phyloP scores from a whole-genome alignment of 2,888 invertebrate species.

The Caradrina clavipalpis region DNA sequence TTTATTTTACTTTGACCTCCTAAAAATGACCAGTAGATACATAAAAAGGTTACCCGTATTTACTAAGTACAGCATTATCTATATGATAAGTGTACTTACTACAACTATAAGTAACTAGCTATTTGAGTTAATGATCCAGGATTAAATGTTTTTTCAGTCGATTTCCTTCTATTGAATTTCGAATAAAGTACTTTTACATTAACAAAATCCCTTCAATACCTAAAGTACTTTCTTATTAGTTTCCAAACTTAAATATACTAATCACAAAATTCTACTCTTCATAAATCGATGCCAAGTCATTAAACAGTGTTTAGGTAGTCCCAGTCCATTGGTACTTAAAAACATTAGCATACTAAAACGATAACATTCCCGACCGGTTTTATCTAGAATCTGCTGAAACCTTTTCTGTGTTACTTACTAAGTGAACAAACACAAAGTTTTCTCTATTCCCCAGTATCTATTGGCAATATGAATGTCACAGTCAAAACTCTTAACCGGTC shows the following conservation, averaged over 20 bases:
- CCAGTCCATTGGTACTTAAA: constrained; percentile 3
- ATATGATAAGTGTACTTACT: too few species aligned
- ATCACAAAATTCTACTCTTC: constrained; percentile 11
- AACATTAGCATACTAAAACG: constrained; percentile 51
- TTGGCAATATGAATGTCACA: not conserved
- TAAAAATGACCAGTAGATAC: too few species aligned
- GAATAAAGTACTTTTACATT: not conserved
- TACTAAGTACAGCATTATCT: too few species aligned
- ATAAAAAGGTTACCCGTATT: too few species aligned
- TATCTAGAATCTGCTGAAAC: constrained; percentile 14
- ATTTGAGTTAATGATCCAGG: too few species aligned
- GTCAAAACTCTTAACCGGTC: too few species aligned
- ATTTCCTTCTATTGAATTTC: too few species aligned
- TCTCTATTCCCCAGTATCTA: not conserved
- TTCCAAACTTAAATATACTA: constrained; percentile 1
- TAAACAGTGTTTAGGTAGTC: constrained; percentile 45
- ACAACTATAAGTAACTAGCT: too few species aligned
- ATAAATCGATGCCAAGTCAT: constrained; percentile 38
- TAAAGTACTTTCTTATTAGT: not conserved
- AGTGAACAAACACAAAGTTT: constrained; percentile 7
- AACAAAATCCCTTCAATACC: not conserved
- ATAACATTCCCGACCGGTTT: constrained; percentile 35
- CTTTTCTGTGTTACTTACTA: constrained; percentile 14
- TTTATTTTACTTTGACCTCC: too few species aligned
- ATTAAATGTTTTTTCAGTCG: too few species aligned